Percentiles rank a stretch among this genome's conserved stretches.
phyloP scores from a whole-genome alignment of 2,888 invertebrate species.

The Elegia similella region DNA sequence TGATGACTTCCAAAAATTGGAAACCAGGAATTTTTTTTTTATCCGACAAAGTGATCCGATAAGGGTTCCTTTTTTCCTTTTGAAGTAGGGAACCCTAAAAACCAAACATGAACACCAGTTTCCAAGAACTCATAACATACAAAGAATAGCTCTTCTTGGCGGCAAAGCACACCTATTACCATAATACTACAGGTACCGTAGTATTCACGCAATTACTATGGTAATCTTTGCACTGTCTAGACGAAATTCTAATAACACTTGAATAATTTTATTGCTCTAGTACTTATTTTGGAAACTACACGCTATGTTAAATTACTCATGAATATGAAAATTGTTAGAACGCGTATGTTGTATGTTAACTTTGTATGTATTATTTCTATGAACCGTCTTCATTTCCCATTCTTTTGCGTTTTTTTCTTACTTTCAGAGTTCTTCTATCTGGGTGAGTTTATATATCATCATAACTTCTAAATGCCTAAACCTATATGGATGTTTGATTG shows the following conservation, averaged over 20 bases:
- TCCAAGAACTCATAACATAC: background rate
- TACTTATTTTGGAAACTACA: slow-evolving; percentile 13
- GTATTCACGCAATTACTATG: slow-evolving; percentile 11
- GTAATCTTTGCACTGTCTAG: slow-evolving; percentile 11
- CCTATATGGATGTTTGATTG: too few species aligned
- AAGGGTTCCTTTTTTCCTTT: background rate
- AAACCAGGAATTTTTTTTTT: too few species aligned
- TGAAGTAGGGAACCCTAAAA: background rate
- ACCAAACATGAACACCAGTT: background rate
- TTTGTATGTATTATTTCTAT: background rate
- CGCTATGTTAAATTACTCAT: slow-evolving; percentile 6
- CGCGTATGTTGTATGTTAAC: background rate
- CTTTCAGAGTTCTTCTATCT: too few species aligned
- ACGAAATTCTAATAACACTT: slow-evolving; percentile 10
- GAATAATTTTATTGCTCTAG: slow-evolving; percentile 16
- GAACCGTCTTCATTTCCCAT: background rate
- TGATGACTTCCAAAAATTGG: too few species aligned
- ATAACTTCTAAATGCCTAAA: too few species aligned
- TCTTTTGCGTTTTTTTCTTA: background rate
- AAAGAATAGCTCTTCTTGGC: background rate
- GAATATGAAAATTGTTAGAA: slow-evolving; percentile 7
- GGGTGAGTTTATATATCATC: too few species aligned
- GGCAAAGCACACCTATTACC: background rate
- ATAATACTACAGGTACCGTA: slow-evolving; percentile 1
- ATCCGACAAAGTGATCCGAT: too few species aligned